Evolutionary conservation across 2,113 vertebrate species (phyloP).

Genomic region (Actenoides lindsayi): DNA sequence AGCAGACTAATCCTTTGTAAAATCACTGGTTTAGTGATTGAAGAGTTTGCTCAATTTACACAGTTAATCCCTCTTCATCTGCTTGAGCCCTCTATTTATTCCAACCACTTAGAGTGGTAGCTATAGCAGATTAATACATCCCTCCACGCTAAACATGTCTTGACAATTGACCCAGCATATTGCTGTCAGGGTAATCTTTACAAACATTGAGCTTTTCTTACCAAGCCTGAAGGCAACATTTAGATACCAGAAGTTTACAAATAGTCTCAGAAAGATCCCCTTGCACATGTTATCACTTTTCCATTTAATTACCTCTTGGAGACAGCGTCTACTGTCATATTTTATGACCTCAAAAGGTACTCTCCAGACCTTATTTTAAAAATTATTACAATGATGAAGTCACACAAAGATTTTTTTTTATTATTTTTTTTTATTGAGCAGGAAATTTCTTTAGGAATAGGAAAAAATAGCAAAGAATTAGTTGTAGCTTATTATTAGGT

Average conservation of each 20-base stretch:
- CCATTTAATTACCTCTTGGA: conserved; percentile 1
- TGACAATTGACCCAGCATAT: conserved; percentile 79
- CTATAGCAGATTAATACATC: conserved; percentile 79
- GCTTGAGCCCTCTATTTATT: conserved; percentile 81
- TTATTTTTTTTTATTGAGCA: neutral
- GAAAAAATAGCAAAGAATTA: neutral
- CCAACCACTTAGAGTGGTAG: conserved; percentile 70
- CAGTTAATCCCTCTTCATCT: conserved; percentile 88
- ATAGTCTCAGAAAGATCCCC: conserved; percentile 48
- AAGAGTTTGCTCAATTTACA: conserved; percentile 86
- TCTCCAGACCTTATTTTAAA: neutral
- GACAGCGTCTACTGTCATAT: neutral
- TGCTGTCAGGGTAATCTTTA: conserved; percentile 81
- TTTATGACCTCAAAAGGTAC: neutral
- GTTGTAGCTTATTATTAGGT: neutral
- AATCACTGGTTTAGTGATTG: conserved; percentile 83
- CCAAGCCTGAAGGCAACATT: conserved; percentile 74
- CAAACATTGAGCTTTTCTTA: conserved; percentile 74
- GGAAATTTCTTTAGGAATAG: neutral
- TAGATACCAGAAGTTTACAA: conserved; percentile 76
- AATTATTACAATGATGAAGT: neutral
- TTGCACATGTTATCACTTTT: neutral
- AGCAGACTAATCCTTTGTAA: conserved; percentile 84
- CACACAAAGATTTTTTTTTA: neutral
- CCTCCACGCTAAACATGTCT: conserved; percentile 71